Evolutionary conservation across 2,888 invertebrate species (phyloP), one percentile per base, ranked within the genome.

Genomic region (Apamea epomidion): DNA sequence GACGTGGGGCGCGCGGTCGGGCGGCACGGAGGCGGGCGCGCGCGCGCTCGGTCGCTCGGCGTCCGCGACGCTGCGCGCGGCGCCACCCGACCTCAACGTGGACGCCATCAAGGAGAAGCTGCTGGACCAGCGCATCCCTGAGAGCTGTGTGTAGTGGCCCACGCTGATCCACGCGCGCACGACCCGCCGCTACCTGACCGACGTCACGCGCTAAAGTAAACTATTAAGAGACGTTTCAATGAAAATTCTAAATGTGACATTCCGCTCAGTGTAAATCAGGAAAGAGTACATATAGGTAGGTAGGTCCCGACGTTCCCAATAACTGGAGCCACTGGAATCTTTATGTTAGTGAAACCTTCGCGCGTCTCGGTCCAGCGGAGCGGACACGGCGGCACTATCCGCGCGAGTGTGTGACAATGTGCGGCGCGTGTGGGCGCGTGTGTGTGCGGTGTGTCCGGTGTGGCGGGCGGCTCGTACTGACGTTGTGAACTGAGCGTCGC

Each of bases 81-180:
- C 96, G 72, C 92, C 94, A 69, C 92, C 94, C 71, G 95, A 95
- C 91, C 98, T 98, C 92, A 76, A 98, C 96, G 98, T 98, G 79
- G 98, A 98, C 94, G 98, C 98, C 92, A 98, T 99, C 95, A 99
- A 98, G 95, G 98, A 98, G 95, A 98, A 98, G 93, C 97, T 99
- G 85, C 98, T 98, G 97, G 98, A 98, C 92, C 98, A 98, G 94
- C 98, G 98, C 93, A 98, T 99, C 93, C 99, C 99, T 69, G 99
- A 99, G 96, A 98, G 98, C 94, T 99, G 98, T 97, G 99, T 99
- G 92, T 99, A 98, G 98, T 92, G 82, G 80, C 74, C 42, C 32
- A 69, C 65, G 4, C 21, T 1, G 12, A 21, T 21, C 58, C 37
- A 37, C 58, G 14, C 48, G 8, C 37, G 25, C 12, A 6, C 4